Conservation (phyloP, 2,888 invertebrate genomes). For the Strigamia transsilvanica region DNA sequence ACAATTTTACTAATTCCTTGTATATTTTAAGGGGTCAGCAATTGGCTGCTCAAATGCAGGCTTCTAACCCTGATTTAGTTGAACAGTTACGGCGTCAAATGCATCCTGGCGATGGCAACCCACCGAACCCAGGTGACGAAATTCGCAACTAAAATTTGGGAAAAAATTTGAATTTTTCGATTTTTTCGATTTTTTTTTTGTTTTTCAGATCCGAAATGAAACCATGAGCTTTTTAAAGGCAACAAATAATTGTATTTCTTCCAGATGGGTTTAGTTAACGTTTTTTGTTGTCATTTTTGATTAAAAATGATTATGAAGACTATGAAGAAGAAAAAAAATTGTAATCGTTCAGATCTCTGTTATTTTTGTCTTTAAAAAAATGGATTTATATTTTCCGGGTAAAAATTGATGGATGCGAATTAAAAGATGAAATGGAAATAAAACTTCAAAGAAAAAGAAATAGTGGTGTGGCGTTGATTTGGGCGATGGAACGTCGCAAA, state of each 20-base stretch:
- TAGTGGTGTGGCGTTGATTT: too few relatives aligned
- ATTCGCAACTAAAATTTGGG: background rate
- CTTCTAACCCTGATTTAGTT: constrained; percentile 81
- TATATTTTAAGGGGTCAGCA: constrained; percentile 75
- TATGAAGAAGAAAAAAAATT: too few relatives aligned
- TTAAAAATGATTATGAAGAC: background rate
- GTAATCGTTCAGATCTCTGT: background rate
- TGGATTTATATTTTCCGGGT: background rate
- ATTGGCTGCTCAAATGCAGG: constrained; percentile 82
- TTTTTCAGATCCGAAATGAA: background rate
- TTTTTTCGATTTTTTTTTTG: background rate
- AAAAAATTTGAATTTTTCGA: background rate
- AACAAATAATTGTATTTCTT: background rate
- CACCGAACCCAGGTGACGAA: constrained; percentile 29
- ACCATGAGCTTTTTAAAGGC: background rate
- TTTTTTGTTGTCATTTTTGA: background rate
- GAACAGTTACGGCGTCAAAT: constrained; percentile 76
- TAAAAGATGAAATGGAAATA: background rate
- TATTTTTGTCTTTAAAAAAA: background rate
- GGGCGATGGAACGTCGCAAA: too few relatives aligned
- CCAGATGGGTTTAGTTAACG: background rate
- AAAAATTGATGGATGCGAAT: constrained; percentile 13
- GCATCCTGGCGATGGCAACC: constrained; percentile 57
- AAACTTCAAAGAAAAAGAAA: too few relatives aligned
- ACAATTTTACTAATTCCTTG: background rate